Percentiles rank a stretch among this genome's conserved stretches.
Evolutionary conservation across 2,888 invertebrate genomes (phyloP).

Genomic region (Hipparchia semele): DNA sequence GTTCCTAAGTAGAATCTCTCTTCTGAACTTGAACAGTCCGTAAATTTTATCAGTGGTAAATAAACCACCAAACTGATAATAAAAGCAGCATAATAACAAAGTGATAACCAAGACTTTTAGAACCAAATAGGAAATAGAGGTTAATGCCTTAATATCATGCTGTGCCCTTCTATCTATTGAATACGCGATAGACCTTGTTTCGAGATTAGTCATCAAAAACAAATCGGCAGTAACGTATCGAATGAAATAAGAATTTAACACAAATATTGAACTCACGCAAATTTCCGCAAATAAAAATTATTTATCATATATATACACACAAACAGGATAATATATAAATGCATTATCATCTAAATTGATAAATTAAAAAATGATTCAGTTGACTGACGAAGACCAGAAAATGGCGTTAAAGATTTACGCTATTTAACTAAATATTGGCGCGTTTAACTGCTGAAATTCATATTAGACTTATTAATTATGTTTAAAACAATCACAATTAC

Average conservation of each 20-base stretch:
- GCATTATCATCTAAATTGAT: constrained; percentile 32
- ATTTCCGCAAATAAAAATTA: too few relatives aligned
- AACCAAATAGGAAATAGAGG: constrained; percentile 29
- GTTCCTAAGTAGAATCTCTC: too few relatives aligned
- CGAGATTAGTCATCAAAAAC: constrained; percentile 66
- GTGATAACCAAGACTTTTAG: background rate
- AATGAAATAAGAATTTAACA: constrained; percentile 27
- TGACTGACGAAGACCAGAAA: constrained; percentile 71
- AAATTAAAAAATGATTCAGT: constrained; percentile 63
- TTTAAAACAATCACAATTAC: background rate
- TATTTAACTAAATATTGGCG: constrained; percentile 48
- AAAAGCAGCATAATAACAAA: background rate
- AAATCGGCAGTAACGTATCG: constrained; percentile 44
- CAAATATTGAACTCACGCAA: background rate
- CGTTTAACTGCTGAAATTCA: background rate
- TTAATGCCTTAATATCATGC: constrained; percentile 43
- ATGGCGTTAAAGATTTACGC: constrained; percentile 72
- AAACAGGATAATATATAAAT: background rate
- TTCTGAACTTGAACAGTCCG: too few relatives aligned
- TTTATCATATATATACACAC: background rate
- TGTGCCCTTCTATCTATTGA: constrained; percentile 47
- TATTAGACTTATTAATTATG: background rate
- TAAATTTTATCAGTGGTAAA: too few relatives aligned
- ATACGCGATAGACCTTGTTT: constrained; percentile 54
- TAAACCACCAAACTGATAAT: background rate